These are phyloP conservation scores for Microplitis mediator DNA, from an alignment of 1,140 invertebrate species.

Conservation along the genomic window DNA sequence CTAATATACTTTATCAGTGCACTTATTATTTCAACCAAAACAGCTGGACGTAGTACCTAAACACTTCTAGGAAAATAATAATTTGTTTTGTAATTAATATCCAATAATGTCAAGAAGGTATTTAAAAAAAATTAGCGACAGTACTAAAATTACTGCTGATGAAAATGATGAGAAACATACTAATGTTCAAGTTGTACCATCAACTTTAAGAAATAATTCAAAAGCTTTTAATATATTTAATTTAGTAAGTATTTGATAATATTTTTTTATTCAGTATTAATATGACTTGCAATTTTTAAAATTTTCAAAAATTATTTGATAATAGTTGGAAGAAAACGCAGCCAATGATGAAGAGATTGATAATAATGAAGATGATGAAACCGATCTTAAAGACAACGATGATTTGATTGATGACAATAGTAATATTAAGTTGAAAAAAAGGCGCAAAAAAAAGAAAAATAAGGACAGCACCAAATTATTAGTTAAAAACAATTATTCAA, in stretches of 20 bases:
- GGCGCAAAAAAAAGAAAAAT: slow-evolving; percentile 63
- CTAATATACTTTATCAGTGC: too few species aligned
- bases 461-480: slow-evolving; percentile 66
- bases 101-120: not conserved
- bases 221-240: slow-evolving; percentile 69
- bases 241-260: slow-evolving; percentile 60
- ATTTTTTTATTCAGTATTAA: slow-evolving; percentile 14
- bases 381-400: slow-evolving; percentile 71
- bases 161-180: not conserved
- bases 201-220: not conserved
- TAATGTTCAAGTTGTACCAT: not conserved
- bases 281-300: slow-evolving; percentile 18
- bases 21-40: too few species aligned
- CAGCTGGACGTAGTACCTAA: too few species aligned
- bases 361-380: slow-evolving; percentile 69
- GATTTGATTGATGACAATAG: slow-evolving; percentile 63
- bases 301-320: slow-evolving; percentile 4
- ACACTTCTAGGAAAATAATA: too few species aligned
- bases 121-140: not conserved
- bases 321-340: not conserved
- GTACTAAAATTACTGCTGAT: not conserved
- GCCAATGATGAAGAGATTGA: slow-evolving; percentile 64
- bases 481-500: slow-evolving; percentile 40
- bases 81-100: not conserved
- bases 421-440: slow-evolving; percentile 50